phyloP scores from a whole-genome alignment of 2,113 vertebrate genomes.

The Crotalus viridis region DNA sequence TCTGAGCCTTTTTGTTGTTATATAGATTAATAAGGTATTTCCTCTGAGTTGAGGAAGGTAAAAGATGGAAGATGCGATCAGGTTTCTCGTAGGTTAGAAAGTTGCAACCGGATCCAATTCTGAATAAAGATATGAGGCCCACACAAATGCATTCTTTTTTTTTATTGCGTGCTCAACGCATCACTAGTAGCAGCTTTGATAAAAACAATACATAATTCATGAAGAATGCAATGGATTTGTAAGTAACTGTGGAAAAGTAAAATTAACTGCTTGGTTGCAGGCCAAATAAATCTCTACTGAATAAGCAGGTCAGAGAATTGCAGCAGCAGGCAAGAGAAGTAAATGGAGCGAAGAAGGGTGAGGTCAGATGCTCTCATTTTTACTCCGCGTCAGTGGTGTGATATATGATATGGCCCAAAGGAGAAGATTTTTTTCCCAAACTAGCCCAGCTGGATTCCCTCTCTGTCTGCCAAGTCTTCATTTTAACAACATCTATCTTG shows the following conservation, averaged over 20 bases:
- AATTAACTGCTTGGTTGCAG: not conserved
- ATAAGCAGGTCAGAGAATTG: not conserved
- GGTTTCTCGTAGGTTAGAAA: not conserved
- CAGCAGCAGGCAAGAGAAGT: not conserved
- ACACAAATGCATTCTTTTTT: not conserved
- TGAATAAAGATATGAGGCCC: not conserved
- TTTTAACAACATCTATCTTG: not conserved
- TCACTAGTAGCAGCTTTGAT: not conserved
- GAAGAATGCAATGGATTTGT: not conserved
- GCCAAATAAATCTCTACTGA: not conserved
- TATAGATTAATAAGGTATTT: not conserved
- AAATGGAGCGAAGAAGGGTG: not conserved
- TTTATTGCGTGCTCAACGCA: not conserved
- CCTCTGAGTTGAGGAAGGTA: not conserved
- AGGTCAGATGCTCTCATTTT: not conserved
- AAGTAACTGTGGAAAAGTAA: constrained; percentile 5
- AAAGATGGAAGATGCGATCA: not conserved
- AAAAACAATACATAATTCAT: not conserved
- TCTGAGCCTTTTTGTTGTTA: not conserved
- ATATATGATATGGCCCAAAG: not conserved
- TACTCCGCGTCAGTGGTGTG: not conserved
- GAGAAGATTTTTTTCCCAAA: constrained; percentile 12
- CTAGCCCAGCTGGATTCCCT: not conserved
- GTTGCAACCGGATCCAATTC: not conserved
- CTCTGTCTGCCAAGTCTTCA: not conserved